Evolutionary conservation across 2,113 vertebrate species (phyloP).

Genomic region (Menura novaehollandiae): DNA sequence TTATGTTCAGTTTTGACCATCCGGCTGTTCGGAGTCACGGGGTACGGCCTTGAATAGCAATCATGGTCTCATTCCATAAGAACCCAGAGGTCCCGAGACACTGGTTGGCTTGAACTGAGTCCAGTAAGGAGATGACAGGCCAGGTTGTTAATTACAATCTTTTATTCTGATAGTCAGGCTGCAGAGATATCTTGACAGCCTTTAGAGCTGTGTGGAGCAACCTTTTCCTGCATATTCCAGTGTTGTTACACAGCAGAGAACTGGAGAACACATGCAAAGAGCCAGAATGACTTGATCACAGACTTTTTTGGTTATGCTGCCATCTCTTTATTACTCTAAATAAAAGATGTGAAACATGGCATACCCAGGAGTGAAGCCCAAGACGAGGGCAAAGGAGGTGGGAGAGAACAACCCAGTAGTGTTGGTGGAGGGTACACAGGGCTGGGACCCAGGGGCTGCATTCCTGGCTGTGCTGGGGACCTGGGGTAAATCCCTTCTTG

Average conservation of each 20-base stretch:
- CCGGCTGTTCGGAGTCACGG: not conserved
- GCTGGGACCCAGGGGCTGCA: not conserved
- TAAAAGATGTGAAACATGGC: not conserved
- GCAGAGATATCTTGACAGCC: not conserved
- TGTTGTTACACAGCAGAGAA: not conserved
- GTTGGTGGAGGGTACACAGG: not conserved
- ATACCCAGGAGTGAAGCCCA: not conserved
- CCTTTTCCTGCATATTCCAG: not conserved
- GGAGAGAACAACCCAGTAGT: not conserved
- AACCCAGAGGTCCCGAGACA: not conserved
- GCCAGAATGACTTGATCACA: not conserved
- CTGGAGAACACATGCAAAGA: not conserved
- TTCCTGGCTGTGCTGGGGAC: not conserved
- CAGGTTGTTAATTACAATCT: not conserved
- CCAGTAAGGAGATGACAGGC: not conserved
- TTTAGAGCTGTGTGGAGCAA: not conserved
- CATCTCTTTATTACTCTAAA: not conserved
- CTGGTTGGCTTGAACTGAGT: not conserved
- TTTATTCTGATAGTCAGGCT: not conserved
- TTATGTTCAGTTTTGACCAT: not conserved
- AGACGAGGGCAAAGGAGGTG: not conserved
- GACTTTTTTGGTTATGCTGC: not conserved
- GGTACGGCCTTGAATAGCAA: not conserved
- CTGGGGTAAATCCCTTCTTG: not conserved
- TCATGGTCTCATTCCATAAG: not conserved